phyloP scores from a whole-genome alignment of 1,140 invertebrate species.

The Papilio machaon region DNA sequence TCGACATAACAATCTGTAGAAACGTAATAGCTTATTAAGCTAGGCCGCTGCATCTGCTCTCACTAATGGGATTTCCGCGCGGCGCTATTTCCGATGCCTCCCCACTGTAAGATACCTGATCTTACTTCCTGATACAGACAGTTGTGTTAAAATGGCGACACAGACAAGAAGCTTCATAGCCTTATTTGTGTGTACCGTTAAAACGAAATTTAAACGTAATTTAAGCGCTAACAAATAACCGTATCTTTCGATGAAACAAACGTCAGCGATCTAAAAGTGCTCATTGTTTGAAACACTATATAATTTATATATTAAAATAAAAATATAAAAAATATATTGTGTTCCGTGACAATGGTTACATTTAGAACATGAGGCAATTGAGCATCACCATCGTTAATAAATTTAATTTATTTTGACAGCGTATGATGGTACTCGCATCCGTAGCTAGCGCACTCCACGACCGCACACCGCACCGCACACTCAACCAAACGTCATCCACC shows the following conservation, averaged over 20 bases:
- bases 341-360: neutral
- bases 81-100: neutral
- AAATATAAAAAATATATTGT: neutral
- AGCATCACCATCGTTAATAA: slow-evolving; percentile 25
- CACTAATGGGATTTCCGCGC: slow-evolving; percentile 13
- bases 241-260: neutral
- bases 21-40: neutral
- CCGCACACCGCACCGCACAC: slow-evolving; percentile 19
- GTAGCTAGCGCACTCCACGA: neutral
- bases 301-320: neutral
- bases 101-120: slow-evolving; percentile 1
- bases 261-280: neutral
- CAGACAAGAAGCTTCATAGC: neutral
- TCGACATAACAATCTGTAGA: neutral
- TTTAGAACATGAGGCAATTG: neutral
- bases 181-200: neutral
- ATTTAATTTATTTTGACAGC: slow-evolving; percentile 36
- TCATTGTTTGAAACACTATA: neutral
- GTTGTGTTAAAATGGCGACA: neutral
- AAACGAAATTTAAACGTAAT: neutral
- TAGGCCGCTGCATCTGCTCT: neutral
- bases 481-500: slow-evolving; percentile 55
- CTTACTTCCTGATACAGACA: slow-evolving; percentile 17
- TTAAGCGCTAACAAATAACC: neutral
- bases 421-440: slow-evolving; percentile 29